phyloP scores from a whole-genome alignment of 2,113 vertebrate species.

The Nymphicus hollandicus region DNA sequence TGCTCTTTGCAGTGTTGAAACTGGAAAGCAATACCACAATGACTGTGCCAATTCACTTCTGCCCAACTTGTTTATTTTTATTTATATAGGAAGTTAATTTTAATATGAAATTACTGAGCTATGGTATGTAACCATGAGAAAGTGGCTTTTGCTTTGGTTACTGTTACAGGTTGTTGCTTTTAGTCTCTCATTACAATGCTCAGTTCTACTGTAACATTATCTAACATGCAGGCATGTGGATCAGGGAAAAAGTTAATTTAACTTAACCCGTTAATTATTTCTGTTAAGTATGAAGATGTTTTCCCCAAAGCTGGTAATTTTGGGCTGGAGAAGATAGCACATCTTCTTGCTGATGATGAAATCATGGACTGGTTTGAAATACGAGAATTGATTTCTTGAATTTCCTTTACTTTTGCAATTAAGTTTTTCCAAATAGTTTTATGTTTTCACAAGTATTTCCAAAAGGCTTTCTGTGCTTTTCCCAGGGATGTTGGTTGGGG shows the following conservation, averaged over 20 bases:
- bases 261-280: slow-evolving; percentile 61
- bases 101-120: slow-evolving; percentile 49
- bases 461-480: background rate
- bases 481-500: background rate
- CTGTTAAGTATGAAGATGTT: slow-evolving; percentile 53
- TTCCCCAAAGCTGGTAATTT: slow-evolving; percentile 70
- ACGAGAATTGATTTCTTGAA: slow-evolving; percentile 9
- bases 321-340: slow-evolving; percentile 57
- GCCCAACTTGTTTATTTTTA: slow-evolving; percentile 46
- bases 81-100: slow-evolving; percentile 58
- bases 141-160: slow-evolving; percentile 65
- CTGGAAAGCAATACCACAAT: slow-evolving; percentile 62
- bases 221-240: slow-evolving; percentile 90
- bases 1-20: slow-evolving; percentile 51
- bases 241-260: slow-evolving; percentile 59
- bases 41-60: slow-evolving; percentile 76
- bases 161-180: slow-evolving; percentile 56
- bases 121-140: slow-evolving; percentile 15
- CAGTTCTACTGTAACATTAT: slow-evolving; percentile 43
- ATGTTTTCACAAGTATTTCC: slow-evolving; percentile 22
- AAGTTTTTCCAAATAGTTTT: slow-evolving; percentile 2
- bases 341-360: slow-evolving; percentile 21
- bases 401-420: slow-evolving; percentile 33
- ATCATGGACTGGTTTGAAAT: slow-evolving; percentile 31
- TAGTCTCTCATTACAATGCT: slow-evolving; percentile 49